Conservation (phyloP, 2,797 vertebrate genomes). For the Poeciliopsis paucimaculata region DNA sequence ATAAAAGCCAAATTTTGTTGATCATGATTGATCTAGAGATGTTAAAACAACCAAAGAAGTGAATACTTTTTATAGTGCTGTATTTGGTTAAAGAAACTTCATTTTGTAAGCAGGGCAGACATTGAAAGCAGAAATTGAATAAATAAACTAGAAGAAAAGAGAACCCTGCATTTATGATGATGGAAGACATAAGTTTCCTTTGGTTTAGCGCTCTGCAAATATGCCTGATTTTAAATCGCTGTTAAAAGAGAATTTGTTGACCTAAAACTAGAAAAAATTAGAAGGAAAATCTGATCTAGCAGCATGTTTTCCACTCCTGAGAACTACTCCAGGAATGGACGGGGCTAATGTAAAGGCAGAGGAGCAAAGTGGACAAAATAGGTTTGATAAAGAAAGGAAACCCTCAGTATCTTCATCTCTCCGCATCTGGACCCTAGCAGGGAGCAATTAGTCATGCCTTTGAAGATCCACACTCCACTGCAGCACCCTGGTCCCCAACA, state of each 20-base stretch:
- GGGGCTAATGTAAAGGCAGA: slow-evolving; percentile 26
- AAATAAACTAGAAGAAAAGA: slow-evolving; percentile 2
- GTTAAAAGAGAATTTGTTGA: background rate
- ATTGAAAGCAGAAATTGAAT: slow-evolving; percentile 7
- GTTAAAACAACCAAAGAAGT: background rate
- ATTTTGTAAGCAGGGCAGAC: slow-evolving; percentile 4
- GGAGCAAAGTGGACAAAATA: slow-evolving; percentile 1
- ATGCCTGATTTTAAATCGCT: background rate
- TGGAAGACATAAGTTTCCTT: background rate
- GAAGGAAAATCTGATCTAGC: slow-evolving; percentile 5
- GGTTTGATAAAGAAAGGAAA: slow-evolving; percentile 18
- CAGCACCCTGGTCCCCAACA: slow-evolving; percentile 11
- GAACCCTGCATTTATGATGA: background rate
- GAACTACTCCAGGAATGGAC: slow-evolving; percentile 1
- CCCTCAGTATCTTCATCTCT: slow-evolving; percentile 31
- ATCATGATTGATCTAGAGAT: background rate
- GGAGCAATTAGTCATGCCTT: slow-evolving; percentile 58
- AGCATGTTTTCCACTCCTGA: background rate
- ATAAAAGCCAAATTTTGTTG: background rate
- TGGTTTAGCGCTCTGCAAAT: background rate
- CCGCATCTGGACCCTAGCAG: slow-evolving; percentile 34
- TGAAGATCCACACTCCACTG: slow-evolving; percentile 23
- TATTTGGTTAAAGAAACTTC: background rate
- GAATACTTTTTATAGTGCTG: background rate
- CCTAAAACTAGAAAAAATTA: slow-evolving; percentile 2